Evolutionary conservation across 1,140 invertebrate species (phyloP), one percentile per base, ranked within the genome.

Genomic region (Eueides isabella): DNA sequence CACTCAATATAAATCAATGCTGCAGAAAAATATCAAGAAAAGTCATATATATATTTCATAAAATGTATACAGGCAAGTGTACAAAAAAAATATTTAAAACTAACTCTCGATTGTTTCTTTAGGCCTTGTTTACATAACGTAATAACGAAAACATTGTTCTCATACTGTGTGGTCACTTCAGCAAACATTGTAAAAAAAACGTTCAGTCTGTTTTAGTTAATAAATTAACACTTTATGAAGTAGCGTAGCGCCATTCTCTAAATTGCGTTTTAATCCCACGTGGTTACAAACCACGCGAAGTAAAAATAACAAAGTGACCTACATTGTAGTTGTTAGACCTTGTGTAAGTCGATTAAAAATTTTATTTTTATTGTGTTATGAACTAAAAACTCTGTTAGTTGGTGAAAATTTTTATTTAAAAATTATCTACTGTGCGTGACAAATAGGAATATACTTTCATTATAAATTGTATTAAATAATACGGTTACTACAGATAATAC

Each of bases 231-330:
- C 71, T 55, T 19, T 31, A 61, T 67, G 66, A 31, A 66, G n/a
- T 61, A 35, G 71, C 30, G 64, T 35, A 14, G 23, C 28, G 35
- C 30, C 64, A 72, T 72, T 72, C 67, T 35, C 30, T 72, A 72
- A 67, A 67, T 72, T 72, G 64, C 23, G 41, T 72, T 61, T 48
- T 28, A 66, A 11, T 65, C 70, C 61, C 70, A 72, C 19, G 69
- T 64, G 70, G 41, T 48, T 30, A 67, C 44, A 72, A 30, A 67
- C 71, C 71, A 72, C 71, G 71, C 71, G 64, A 72, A 64, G 35
- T 29, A 38, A 61, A 72, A 67, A 72, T 67, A 72, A 72, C 12
- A 48, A 67, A 61, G 19, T 61, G 30, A 28, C 67, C 67, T 61
- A 61, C 30, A 35, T 33, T 28, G 67, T 61, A 68, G 19, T 26